Percentiles rank a stretch among this genome's conserved stretches.
Evolutionary conservation across 1,140 invertebrate genomes (phyloP).

Genomic region (Drosophila parvula): DNA sequence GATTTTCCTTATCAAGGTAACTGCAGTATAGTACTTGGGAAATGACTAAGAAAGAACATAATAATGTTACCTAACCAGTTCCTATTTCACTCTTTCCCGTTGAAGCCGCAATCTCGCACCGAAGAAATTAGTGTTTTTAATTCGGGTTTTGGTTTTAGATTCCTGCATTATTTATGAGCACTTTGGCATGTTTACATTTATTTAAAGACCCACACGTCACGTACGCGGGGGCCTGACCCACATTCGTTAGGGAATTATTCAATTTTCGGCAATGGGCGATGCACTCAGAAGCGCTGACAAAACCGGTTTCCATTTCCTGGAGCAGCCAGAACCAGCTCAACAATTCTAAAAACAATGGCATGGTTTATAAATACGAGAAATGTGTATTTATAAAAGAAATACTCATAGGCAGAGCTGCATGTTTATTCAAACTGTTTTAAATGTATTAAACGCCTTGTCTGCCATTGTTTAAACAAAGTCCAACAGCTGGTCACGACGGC

Average conservation of each 20-base stretch:
- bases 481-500: constrained; percentile 43
- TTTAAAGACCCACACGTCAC: constrained; percentile 25
- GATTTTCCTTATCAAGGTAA: background rate
- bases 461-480: constrained; percentile 58
- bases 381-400: constrained; percentile 52
- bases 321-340: constrained; percentile 20
- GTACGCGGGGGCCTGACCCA: constrained; percentile 60
- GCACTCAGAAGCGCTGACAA: constrained; percentile 16
- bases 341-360: constrained; percentile 35
- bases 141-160: constrained; percentile 12
- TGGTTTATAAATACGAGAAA: constrained; percentile 13
- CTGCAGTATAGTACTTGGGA: background rate
- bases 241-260: constrained; percentile 61
- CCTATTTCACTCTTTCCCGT: background rate
- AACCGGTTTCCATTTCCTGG: constrained; percentile 55
- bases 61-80: constrained; percentile 21
- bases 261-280: constrained; percentile 53
- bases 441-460: constrained; percentile 28
- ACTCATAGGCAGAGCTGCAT: constrained; percentile 18
- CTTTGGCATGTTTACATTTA: constrained; percentile 36
- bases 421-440: constrained; percentile 34
- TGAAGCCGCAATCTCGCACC: background rate
- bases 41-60: constrained; percentile 1
- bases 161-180: constrained; percentile 66
- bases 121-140: background rate